Evolutionary conservation across 2,888 invertebrate genomes (phyloP).

Genomic region (Epirrita christyi): DNA sequence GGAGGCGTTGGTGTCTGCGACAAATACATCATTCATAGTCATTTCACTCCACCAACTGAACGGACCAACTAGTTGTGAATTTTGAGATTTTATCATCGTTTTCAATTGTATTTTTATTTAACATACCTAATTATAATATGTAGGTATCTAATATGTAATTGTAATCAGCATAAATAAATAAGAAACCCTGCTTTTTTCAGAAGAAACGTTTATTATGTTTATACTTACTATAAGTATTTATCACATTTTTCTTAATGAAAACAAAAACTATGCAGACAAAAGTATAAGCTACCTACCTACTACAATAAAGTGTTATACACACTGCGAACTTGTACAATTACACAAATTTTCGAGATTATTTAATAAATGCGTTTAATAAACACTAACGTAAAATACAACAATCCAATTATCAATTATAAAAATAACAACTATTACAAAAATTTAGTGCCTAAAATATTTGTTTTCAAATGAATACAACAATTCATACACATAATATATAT

Average conservation of each 20-base stretch:
- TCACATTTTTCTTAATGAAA: slow-evolving; percentile 44
- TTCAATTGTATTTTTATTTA: no score
- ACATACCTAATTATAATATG: no score
- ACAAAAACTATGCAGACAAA: slow-evolving; percentile 53
- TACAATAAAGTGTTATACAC: slow-evolving; percentile 39
- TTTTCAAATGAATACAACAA: neutral
- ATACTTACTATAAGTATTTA: slow-evolving; percentile 30
- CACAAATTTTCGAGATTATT: slow-evolving; percentile 57
- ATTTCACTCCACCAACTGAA: no score
- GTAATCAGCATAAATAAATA: neutral
- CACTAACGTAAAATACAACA: slow-evolving; percentile 25
- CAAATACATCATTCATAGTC: no score
- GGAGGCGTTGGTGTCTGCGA: no score
- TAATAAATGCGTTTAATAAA: slow-evolving; percentile 60
- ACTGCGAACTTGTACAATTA: slow-evolving; percentile 58
- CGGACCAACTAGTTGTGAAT: no score
- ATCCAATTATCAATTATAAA: slow-evolving; percentile 3
- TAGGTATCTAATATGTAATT: no score
- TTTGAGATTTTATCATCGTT: no score
- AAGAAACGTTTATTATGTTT: slow-evolving; percentile 28
- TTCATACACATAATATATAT: neutral
- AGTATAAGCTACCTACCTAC: slow-evolving; percentile 57
- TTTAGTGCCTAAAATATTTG: neutral
- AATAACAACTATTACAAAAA: neutral
- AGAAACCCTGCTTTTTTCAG: slow-evolving; percentile 16